Base-by-base conservation (phyloP, 2,888 invertebrate genomes). In the Melanostoma mellinum region DNA sequence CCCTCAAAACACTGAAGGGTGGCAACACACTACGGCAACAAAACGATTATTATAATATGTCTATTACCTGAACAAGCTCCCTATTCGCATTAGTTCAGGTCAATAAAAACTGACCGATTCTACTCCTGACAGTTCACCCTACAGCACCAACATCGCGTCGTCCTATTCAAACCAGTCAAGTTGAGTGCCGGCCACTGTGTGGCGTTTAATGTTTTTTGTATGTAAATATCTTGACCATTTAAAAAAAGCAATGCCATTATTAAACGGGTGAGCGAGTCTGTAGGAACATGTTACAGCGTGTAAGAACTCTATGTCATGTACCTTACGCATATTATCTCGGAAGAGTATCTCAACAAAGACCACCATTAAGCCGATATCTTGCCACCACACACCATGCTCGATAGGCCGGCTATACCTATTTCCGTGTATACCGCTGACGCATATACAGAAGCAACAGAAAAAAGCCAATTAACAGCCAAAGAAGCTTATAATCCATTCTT, bases 391-490 rank as follows among this genome's bases (percentile, higher is more conserved):
- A 84, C 53, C 65, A 44, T 44, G 78, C 67, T 56, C 42, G 5
- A 46, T 60, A 20, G 50, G 50, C 48, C 6, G 42, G 6, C n/a
- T 42, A 42, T 3, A n/a, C 42, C 56, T 53, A 82, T 77, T 82
- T 82, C 82, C 82, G 82, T 77, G 63, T 77, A 63, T 20, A 3
- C 53, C 35, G 63, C 76, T 75, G 79, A 84, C 84, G 84, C 84
- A 79, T 71, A 74, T 71, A 46, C 61, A 68, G 63, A 32, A 55
- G 60, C 40, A 63, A 20, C 20, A 50, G 50, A 82, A 82, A 82
- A 82, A 78, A 67, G 84, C 84, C 84, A 84, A 84, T 84, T 84
- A 84, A 84, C 84, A 72, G 71, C 55, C 81, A 6, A 71, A 74
- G 71, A 74, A 52, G 65, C 74, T 71, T 84, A 71, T 81, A 84